phyloP scores from a whole-genome alignment of 2,888 invertebrate genomes.

The Xylota sylvarum region DNA sequence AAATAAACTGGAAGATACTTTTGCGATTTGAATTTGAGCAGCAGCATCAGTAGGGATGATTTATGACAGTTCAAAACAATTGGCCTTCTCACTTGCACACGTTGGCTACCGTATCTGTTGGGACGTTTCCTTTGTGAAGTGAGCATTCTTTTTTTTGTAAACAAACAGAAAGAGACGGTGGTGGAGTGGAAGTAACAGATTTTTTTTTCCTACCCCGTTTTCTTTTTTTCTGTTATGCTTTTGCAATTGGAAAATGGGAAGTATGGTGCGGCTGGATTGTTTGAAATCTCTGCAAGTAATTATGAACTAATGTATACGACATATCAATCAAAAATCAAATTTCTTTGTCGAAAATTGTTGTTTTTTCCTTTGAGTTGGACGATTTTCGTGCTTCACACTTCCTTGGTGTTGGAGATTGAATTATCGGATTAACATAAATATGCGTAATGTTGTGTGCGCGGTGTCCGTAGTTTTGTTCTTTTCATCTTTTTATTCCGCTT shows the following conservation, averaged over 20 bases:
- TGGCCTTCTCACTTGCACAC: constrained; percentile 78
- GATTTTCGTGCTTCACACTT: constrained; percentile 29
- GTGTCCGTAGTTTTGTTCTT: constrained; percentile 20
- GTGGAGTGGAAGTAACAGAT: constrained; percentile 37
- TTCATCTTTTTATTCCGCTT: neutral
- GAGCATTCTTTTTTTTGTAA: constrained; percentile 51
- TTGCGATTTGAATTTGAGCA: constrained; percentile 52
- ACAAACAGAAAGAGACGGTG: constrained; percentile 67
- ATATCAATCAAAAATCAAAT: constrained; percentile 54
- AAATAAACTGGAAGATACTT: constrained; percentile 42
- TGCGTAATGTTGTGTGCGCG: constrained; percentile 79
- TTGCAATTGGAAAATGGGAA: constrained; percentile 58
- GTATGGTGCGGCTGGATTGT: constrained; percentile 17
- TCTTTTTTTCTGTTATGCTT: neutral
- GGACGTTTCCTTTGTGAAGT: constrained; percentile 63
- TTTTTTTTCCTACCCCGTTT: constrained; percentile 26
- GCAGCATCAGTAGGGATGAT: constrained; percentile 80
- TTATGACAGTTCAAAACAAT: constrained; percentile 84
- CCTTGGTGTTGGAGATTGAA: constrained; percentile 67
- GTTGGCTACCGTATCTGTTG: constrained; percentile 74
- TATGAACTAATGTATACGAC: constrained; percentile 19
- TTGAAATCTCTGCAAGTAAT: constrained; percentile 26
- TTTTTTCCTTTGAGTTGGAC: neutral
- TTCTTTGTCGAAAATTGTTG: neutral
- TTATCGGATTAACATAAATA: constrained; percentile 80